Evolutionary conservation across 2,797 vertebrate species (phyloP).

Genomic region (Rhyacichthys aspro): DNA sequence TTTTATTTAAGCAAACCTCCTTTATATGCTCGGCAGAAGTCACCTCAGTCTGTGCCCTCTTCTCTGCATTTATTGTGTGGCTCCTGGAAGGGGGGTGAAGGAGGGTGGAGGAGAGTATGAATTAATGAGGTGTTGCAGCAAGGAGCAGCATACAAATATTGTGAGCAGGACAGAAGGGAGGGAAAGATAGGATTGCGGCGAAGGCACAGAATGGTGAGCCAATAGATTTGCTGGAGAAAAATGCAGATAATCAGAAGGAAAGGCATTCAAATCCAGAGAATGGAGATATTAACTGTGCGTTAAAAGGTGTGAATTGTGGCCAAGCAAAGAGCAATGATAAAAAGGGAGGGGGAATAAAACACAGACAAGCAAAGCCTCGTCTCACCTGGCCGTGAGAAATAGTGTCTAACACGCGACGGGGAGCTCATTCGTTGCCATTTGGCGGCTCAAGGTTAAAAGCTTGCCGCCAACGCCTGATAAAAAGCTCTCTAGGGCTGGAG

Average conservation of each 20-base stretch:
- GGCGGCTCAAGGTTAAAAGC: conserved; percentile 85
- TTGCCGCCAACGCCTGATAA: conserved; percentile 75
- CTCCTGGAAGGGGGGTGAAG: conserved; percentile 69
- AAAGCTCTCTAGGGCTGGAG: conserved; percentile 74
- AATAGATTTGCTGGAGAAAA: conserved; percentile 45
- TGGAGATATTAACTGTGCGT: conserved; percentile 57
- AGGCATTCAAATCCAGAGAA: conserved; percentile 43
- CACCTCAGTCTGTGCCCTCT: conserved; percentile 68
- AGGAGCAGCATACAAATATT: conserved; percentile 80
- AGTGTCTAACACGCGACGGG: conserved; percentile 55
- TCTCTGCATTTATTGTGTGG: conserved; percentile 75
- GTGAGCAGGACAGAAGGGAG: conserved; percentile 62
- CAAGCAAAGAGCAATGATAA: conserved; percentile 35
- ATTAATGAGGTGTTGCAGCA: conserved; percentile 80
- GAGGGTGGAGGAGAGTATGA: conserved; percentile 77
- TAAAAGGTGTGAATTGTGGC: conserved; percentile 58
- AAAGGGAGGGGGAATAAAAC: conserved; percentile 19
- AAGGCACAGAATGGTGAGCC: conserved; percentile 56
- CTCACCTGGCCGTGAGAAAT: conserved; percentile 70
- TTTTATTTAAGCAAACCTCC: conserved; percentile 70
- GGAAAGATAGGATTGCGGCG: conserved; percentile 70
- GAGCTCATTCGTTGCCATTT: conserved; percentile 79
- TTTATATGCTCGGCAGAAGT: conserved; percentile 73
- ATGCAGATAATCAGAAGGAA: conserved; percentile 59
- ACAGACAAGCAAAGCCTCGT: conserved; percentile 49